Base-by-base conservation (phyloP, 1,140 invertebrate genomes). In the Nixonia krombeini region DNA sequence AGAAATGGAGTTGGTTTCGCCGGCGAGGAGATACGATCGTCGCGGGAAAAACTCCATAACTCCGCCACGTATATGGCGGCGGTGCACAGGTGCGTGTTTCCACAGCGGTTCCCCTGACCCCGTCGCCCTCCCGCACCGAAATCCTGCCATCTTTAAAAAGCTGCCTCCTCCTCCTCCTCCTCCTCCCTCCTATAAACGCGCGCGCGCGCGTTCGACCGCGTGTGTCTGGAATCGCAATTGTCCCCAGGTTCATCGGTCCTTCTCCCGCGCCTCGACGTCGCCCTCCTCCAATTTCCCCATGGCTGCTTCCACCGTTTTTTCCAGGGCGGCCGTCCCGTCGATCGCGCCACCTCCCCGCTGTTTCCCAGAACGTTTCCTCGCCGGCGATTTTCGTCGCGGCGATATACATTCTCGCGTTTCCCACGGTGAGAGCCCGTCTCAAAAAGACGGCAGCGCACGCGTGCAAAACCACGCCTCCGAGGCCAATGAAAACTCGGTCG, bases 1-100 rank as follows among this genome's bases (percentile, higher is more conserved):
- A 76, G 70, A 83, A 82, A 83, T 83, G 81, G 81, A 82, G 38
- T 82, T 81, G 79, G 76, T 76, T 79, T 79, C 74, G 75, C 75
- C 68, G 71, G 62, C 74, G 57, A 65, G n/a, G 62, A 79, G 77
- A 82, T 81, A 81, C 79, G 74, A 81, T 82, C 78, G 73, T 74
- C 67, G 58, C 45, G 62, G 76, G 79, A 83, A 83, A 83, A 83
- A 81, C 79, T 75, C 80, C 79, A 82, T 82, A 82, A 82, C 78
- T 82, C 49, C 57, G 70, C 62, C 71, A 76, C 78, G 69, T 79
- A 80, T 81, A 82, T 79, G 81, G 81, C 74, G 79, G 74, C 73
- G 76, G 76, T 74, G 81, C 76, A 77, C 82, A 83, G 82, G 79
- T 83, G 82, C 81, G 41, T 44, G 53, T 49, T 16, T 37, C 35